Conservation (phyloP, 1,140 invertebrate species). For the Microplitis mediator region DNA sequence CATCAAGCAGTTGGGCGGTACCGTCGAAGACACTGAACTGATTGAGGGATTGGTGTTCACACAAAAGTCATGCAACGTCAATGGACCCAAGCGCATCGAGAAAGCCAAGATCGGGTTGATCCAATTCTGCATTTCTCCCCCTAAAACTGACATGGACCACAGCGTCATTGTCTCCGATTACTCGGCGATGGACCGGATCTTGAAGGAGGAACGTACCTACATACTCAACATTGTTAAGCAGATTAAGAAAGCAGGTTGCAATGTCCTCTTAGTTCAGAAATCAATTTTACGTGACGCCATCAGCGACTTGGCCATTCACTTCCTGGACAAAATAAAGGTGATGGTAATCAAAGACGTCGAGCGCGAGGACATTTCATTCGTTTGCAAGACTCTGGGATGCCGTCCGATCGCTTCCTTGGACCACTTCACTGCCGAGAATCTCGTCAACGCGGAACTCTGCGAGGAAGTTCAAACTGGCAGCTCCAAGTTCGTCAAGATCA, state of each 20-base stretch:
- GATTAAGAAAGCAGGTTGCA: constrained; percentile 98
- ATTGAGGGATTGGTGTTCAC: constrained; percentile 95
- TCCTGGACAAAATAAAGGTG: constrained; percentile 98
- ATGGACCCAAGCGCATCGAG: constrained; percentile 91
- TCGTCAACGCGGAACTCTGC: constrained; percentile 91
- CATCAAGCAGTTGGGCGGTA: constrained; percentile 94
- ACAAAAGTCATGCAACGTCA: constrained; percentile 85
- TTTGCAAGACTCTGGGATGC: constrained; percentile 94
- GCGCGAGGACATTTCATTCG: constrained; percentile 96
- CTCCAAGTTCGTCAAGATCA: constrained; percentile 94
- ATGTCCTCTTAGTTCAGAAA: constrained; percentile 97
- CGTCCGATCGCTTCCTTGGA: constrained; percentile 97
- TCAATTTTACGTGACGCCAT: constrained; percentile 98
- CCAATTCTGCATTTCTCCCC: constrained; percentile 99
- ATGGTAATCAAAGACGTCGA: constrained; percentile 99
- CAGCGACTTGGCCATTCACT: constrained; percentile 96
- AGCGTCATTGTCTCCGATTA: constrained; percentile 98
- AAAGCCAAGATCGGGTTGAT: constrained; percentile 99
- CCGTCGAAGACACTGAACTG: constrained; percentile 96
- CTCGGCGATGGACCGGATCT: constrained; percentile 96
- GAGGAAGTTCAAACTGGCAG: constrained; percentile 91
- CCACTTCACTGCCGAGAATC: constrained; percentile 92
- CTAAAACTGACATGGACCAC: constrained; percentile 99
- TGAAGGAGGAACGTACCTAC: constrained; percentile 98
- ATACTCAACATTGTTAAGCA: constrained; percentile 99